Evolutionary conservation across 2,888 invertebrate species (phyloP).

Genomic region (Dromius quadrimaculatus): DNA sequence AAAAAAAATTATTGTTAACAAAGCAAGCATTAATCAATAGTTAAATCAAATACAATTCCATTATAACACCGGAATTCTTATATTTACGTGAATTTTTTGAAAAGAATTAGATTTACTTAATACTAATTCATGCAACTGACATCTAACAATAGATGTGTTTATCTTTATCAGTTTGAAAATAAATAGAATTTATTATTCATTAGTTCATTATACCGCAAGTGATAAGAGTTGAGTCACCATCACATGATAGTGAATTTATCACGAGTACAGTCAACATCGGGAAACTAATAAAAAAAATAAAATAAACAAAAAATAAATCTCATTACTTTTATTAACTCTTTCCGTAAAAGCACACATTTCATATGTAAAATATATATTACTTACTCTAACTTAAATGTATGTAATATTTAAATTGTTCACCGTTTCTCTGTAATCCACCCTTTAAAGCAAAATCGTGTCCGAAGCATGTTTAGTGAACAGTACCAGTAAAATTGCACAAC

Average conservation of each 20-base stretch:
- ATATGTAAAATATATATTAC: constrained; percentile 62
- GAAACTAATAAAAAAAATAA: constrained; percentile 33
- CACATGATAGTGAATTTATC: constrained; percentile 41
- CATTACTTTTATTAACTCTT: constrained; percentile 60
- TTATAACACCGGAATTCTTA: constrained; percentile 42
- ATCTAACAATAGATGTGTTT: background rate
- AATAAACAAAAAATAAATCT: constrained; percentile 50
- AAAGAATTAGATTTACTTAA: constrained; percentile 8
- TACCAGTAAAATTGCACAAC: constrained; percentile 49
- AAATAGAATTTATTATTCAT: constrained; percentile 23
- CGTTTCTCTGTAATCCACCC: constrained; percentile 45
- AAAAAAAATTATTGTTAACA: constrained; percentile 46
- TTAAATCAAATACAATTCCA: constrained; percentile 49
- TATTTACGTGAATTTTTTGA: constrained; percentile 31
- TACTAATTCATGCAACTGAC: no score
- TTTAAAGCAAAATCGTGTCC: constrained; percentile 50
- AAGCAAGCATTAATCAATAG: constrained; percentile 48
- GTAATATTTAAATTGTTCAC: constrained; percentile 46
- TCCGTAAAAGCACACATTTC: constrained; percentile 64
- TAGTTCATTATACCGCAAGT: constrained; percentile 30
- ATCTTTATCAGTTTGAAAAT: constrained; percentile 28
- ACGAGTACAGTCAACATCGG: constrained; percentile 42
- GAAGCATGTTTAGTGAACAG: constrained; percentile 49
- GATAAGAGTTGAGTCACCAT: constrained; percentile 43
- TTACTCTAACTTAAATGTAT: constrained; percentile 49